These are phyloP conservation scores for Leptura quadrifasciata DNA, from an alignment of 2,888 invertebrate species.

Conservation along the genomic window DNA sequence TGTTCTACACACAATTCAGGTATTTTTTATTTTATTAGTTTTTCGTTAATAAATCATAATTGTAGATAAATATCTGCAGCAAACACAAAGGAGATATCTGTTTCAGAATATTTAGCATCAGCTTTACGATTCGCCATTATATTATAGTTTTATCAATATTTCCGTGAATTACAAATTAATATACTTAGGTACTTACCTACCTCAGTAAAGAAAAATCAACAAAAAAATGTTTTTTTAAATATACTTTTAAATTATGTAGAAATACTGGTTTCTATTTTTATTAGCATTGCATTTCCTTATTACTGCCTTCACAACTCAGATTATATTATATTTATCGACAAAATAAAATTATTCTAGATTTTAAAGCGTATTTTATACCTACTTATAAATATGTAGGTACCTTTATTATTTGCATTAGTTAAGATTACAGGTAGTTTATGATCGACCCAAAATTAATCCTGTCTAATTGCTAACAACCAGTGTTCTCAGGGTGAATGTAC, in stretches of 20 bases:
- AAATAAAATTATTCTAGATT: neutral
- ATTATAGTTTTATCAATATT: constrained; percentile 17
- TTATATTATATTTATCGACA: neutral
- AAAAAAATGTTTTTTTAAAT: neutral
- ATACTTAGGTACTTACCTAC: neutral
- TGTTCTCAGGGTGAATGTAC: neutral
- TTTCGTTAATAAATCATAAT: constrained; percentile 31
- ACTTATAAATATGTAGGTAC: neutral
- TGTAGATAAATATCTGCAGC: constrained; percentile 15
- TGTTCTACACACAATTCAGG: constrained; percentile 35
- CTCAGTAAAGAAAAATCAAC: constrained; percentile 1
- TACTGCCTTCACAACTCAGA: neutral
- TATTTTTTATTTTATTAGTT: constrained; percentile 42
- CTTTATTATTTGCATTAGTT: neutral
- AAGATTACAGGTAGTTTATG: neutral
- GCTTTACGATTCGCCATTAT: constrained; percentile 6
- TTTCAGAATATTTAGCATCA: constrained; percentile 5
- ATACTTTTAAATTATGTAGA: constrained; percentile 27
- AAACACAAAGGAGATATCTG: neutral
- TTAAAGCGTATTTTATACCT: neutral
- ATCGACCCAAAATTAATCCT: neutral
- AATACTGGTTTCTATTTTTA: constrained; percentile 39
- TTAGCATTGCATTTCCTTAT: neutral
- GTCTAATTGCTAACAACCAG: neutral
- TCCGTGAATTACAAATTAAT: constrained; percentile 1